Evolutionary conservation across 2,888 invertebrate genomes (phyloP).

Genomic region (Ptychoptera contaminata): DNA sequence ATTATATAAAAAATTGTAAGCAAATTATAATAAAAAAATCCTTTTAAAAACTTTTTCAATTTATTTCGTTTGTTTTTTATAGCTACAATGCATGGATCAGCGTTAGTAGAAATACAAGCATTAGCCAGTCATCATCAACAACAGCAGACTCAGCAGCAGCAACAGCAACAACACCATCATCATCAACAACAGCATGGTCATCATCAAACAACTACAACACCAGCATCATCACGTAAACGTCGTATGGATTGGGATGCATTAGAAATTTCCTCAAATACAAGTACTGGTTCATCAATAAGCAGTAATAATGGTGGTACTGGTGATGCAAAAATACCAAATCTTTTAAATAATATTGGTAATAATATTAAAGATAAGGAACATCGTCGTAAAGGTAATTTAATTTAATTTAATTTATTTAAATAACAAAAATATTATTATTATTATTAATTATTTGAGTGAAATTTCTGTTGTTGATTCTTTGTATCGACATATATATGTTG

Average conservation of each 20-base stretch:
- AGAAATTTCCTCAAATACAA: slow-evolving; percentile 21
- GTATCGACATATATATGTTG: too few species aligned
- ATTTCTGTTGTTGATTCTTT: too few species aligned
- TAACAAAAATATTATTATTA: too few species aligned
- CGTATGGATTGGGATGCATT: slow-evolving; percentile 33
- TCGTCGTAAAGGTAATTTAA: slow-evolving; percentile 5
- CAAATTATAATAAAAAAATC: not conserved
- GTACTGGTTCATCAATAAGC: slow-evolving; percentile 1
- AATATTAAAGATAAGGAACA: not conserved
- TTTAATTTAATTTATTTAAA: not conserved
- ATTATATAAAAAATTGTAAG: slow-evolving; percentile 14
- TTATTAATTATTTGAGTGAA: too few species aligned
- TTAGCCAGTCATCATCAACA: too few species aligned
- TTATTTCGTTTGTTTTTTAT: not conserved
- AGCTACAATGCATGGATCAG: slow-evolving; percentile 6
- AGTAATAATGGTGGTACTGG: not conserved
- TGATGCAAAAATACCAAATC: slow-evolving; percentile 11
- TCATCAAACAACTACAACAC: not conserved
- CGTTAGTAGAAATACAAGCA: not conserved
- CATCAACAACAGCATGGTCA: not conserved
- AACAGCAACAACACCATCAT: too few species aligned
- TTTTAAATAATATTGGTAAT: slow-evolving; percentile 5
- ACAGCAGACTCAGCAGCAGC: too few species aligned
- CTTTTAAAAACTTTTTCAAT: not conserved
- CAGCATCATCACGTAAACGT: slow-evolving; percentile 25